phyloP scores from a whole-genome alignment of 2,888 invertebrate genomes.

The Exocentrus adspersus region DNA sequence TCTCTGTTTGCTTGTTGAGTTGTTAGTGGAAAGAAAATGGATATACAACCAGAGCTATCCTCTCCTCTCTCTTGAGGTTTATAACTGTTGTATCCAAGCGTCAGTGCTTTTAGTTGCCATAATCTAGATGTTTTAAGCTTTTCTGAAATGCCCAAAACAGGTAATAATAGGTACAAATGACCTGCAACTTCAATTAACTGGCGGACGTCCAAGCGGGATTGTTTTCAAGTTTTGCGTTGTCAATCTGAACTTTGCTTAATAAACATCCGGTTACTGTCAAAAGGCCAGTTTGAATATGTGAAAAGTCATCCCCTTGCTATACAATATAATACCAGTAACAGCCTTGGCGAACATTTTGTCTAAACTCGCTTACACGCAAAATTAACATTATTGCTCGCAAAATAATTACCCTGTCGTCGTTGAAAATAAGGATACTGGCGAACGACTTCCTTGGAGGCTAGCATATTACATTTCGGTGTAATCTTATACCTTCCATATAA shows the following conservation, averaged over 20 bases:
- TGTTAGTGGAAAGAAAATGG: background rate
- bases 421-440: constrained; percentile 30
- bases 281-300: no score
- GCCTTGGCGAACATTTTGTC: background rate
- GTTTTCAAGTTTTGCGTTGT: no score
- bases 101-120: background rate
- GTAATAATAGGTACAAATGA: no score
- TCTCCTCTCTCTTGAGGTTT: background rate
- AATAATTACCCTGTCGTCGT: background rate
- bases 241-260: no score
- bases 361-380: background rate
- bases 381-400: constrained; percentile 1
- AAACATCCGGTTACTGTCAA: no score
- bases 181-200: no score
- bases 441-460: constrained; percentile 27
- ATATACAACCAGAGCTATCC: background rate
- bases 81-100: background rate
- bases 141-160: no score
- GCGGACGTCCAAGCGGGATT: no score
- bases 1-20: constrained; percentile 1
- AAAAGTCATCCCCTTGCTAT: no score
- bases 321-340: no score
- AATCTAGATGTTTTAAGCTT: background rate
- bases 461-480: constrained; percentile 28
- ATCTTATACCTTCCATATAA: constrained; percentile 28